Percentiles rank a stretch among this genome's conserved stretches.
phyloP scores from a whole-genome alignment of 2,888 invertebrate genomes.

The Acheta domesticus region DNA sequence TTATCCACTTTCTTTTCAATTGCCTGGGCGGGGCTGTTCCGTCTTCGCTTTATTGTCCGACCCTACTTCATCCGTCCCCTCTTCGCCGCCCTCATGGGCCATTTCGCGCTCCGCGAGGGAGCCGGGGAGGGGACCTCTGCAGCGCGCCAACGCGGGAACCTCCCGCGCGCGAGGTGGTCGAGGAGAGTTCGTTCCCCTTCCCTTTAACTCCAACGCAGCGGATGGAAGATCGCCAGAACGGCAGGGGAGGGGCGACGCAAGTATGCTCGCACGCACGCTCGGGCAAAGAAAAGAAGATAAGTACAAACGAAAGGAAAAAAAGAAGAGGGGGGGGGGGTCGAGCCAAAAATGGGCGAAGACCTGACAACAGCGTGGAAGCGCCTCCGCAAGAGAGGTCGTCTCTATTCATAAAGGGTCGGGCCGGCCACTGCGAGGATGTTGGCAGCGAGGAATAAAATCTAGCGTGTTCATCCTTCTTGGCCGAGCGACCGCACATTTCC shows the following conservation, averaged over 20 bases:
- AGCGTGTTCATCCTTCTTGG: slow-evolving; percentile 20
- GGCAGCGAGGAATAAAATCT: slow-evolving; percentile 30
- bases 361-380: slow-evolving; percentile 23
- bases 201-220: slow-evolving; percentile 4
- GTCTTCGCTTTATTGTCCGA: neutral
- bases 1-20: slow-evolving; percentile 21
- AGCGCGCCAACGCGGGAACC: no score
- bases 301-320: no score
- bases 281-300: no score
- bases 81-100: slow-evolving; percentile 20
- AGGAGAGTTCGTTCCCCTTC: slow-evolving; percentile 22
- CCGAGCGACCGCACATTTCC: no score
- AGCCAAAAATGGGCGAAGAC: neutral
- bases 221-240: slow-evolving; percentile 31
- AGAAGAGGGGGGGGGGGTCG: no score
- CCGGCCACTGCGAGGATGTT: slow-evolving; percentile 23
- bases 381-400: slow-evolving; percentile 28
- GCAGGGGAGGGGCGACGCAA: neutral
- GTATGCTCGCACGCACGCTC: no score
- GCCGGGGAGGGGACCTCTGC: no score
- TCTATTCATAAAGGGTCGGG: slow-evolving; percentile 32
- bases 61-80: neutral
- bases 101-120: neutral
- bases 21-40: slow-evolving; percentile 19
- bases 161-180: no score